A percentile compares a stretch with the other conserved stretches of the same genome.
Conservation (phyloP, 2,113 vertebrate species). For the Accipiter virgatus region DNA sequence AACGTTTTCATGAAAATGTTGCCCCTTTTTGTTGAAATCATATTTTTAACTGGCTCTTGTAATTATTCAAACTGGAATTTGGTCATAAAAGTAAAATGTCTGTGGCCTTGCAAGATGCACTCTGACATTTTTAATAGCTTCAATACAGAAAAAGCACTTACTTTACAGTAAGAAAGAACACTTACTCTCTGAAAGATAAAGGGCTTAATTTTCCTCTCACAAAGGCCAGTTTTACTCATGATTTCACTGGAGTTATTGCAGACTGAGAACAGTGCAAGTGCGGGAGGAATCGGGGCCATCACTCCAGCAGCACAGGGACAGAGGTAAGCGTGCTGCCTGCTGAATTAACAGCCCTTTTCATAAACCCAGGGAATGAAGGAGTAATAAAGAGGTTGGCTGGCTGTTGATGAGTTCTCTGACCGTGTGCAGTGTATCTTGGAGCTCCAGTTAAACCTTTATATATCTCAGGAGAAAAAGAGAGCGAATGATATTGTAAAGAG, state of each 20-base stretch:
- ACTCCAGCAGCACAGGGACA: background rate
- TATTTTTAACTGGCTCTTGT: constrained; percentile 3
- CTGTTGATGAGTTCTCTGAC: constrained; percentile 22
- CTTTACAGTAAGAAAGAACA: background rate
- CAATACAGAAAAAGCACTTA: background rate
- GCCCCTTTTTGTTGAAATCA: background rate
- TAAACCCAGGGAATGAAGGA: background rate
- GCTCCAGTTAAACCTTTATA: constrained; percentile 25
- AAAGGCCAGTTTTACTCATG: background rate
- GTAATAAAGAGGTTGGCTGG: background rate
- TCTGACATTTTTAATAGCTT: constrained; percentile 14
- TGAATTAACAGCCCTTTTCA: constrained; percentile 24
- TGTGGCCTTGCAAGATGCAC: background rate
- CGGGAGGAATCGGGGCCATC: background rate
- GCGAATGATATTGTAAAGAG: background rate
- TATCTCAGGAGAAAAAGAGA: background rate
- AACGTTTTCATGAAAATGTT: background rate
- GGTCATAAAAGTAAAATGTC: background rate
- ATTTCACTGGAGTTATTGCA: constrained; percentile 1
- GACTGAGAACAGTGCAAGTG: background rate
- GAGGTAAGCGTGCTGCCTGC: background rate
- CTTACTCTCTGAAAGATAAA: background rate
- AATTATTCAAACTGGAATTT: constrained; percentile 30
- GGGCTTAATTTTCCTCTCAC: background rate
- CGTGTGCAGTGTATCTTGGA: background rate